Percentiles rank a stretch among this genome's conserved stretches.
These are phyloP conservation scores for Ctenopoma kingsleyae DNA, from an alignment of 2,797 vertebrate species.

Conservation along the genomic window DNA sequence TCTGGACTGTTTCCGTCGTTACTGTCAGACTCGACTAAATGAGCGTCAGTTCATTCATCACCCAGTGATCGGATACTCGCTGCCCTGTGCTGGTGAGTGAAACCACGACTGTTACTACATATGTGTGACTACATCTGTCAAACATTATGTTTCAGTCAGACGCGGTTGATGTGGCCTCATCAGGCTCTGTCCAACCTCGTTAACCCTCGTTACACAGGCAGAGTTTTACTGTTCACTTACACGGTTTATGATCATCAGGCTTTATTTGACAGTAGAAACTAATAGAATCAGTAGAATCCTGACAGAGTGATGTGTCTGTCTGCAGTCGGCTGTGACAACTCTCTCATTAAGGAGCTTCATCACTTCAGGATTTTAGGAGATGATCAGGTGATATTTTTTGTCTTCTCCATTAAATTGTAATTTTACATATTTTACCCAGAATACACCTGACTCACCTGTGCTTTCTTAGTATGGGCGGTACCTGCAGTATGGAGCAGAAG, in stretches of 20 bases:
- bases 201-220: neutral
- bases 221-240: neutral
- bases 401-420: neutral
- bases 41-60: constrained; percentile 89
- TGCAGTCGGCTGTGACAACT: constrained; percentile 90
- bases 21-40: constrained; percentile 90
- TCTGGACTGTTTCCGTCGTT: constrained; percentile 91
- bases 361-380: constrained; percentile 93
- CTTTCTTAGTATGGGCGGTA: constrained; percentile 78
- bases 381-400: constrained; percentile 87
- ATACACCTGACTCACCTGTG: neutral
- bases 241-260: too few relatives aligned
- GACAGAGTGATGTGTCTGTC: neutral
- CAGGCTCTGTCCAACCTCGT: too few relatives aligned
- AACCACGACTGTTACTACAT: too few relatives aligned
- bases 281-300: neutral
- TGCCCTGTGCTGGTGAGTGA: constrained; percentile 89
- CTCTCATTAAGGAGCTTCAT: constrained; percentile 93
- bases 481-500: constrained; percentile 89
- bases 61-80: constrained; percentile 88
- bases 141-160: too few relatives aligned
- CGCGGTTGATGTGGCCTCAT: too few relatives aligned
- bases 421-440: neutral
- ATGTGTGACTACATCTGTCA: too few relatives aligned
- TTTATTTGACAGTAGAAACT: neutral